Evolutionary conservation across 1,140 invertebrate genomes (phyloP), one percentile per base, ranked within the genome.

Genomic region (Holotrichia oblita): DNA sequence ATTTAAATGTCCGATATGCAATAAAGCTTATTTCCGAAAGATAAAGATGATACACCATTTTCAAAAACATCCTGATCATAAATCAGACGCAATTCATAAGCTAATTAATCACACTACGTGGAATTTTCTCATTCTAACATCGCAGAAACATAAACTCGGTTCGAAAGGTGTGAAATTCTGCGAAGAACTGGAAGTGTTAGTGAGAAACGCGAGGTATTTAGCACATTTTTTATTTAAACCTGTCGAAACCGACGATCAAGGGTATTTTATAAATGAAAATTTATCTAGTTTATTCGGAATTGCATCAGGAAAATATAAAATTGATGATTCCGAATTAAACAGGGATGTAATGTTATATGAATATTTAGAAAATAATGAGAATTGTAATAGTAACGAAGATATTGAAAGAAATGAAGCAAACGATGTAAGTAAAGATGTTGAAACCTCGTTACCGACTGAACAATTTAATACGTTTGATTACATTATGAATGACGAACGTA

Each of bases 41-140:
- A 88, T 84, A 14, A 86, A 88, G 59, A 91, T 91, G 89, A 87
- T 89, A 3, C 86, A 90, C 42, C 93, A 94, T 86, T 91, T 92
- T 80, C 88, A 90, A 81, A 87, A 91, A 78, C 87, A 91, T 85
- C 92, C 92, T 3, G 88, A 89, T 79, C 93, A 93, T 85, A 90
- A 91, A 24, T 80, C 81, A n/a, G 55, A 82, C 9, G 77, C 82
- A 9, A 76, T 83, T 24, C 22, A 74, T 9, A 80, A 80, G 73
- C 40, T 80, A 12, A 80, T 81, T 42, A 78, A 84, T 77, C 81
- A 83, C 69, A 81, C 85, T 9, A 83, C 85, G 0, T 86, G 85
- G 85, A 84, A 84, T 80, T 85, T 80, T 78, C 80, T 86, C 34
- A 82, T 85, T 41, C 81, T 82, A 40, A 81, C 83, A 10, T 82